Percentiles rank a stretch among this genome's conserved stretches.
These are phyloP conservation scores for Prunella himalayana DNA, from an alignment of 2,113 vertebrate species.

Conservation along the genomic window DNA sequence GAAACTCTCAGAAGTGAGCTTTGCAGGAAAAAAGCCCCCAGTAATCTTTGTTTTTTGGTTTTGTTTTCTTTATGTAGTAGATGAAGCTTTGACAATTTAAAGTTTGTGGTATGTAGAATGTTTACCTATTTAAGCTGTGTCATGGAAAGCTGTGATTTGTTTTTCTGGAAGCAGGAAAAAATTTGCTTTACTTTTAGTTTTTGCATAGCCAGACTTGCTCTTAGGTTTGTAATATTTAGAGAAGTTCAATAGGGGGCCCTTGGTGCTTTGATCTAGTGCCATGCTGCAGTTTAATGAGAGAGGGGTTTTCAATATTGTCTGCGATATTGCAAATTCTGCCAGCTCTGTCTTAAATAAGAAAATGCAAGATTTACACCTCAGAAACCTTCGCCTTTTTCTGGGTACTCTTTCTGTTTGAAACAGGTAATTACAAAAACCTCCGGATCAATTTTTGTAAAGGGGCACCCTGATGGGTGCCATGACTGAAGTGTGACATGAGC, in stretches of 20 bases:
- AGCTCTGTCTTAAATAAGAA: constrained; percentile 55
- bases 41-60: neutral
- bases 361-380: constrained; percentile 68
- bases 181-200: constrained; percentile 55
- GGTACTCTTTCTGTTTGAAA: constrained; percentile 61
- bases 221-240: constrained; percentile 87
- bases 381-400: constrained; percentile 54
- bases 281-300: constrained; percentile 78
- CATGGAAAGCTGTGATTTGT: neutral
- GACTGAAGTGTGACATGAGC: constrained; percentile 82
- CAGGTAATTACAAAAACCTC: constrained; percentile 81
- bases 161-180: neutral
- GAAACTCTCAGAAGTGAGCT: neutral
- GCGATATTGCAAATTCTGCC: constrained; percentile 58
- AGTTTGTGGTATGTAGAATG: neutral
- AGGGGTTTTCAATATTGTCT: constrained; percentile 74
- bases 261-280: constrained; percentile 91
- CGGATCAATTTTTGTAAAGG: constrained; percentile 82
- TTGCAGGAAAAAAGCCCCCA: neutral
- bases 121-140: neutral
- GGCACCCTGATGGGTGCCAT: constrained; percentile 79
- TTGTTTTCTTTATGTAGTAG: neutral
- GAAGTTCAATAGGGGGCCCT: constrained; percentile 93
- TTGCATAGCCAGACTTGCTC: constrained; percentile 62
- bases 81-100: neutral